These are phyloP conservation scores for Lamproptera curius DNA, from an alignment of 2,888 invertebrate species.

Conservation along the genomic window DNA sequence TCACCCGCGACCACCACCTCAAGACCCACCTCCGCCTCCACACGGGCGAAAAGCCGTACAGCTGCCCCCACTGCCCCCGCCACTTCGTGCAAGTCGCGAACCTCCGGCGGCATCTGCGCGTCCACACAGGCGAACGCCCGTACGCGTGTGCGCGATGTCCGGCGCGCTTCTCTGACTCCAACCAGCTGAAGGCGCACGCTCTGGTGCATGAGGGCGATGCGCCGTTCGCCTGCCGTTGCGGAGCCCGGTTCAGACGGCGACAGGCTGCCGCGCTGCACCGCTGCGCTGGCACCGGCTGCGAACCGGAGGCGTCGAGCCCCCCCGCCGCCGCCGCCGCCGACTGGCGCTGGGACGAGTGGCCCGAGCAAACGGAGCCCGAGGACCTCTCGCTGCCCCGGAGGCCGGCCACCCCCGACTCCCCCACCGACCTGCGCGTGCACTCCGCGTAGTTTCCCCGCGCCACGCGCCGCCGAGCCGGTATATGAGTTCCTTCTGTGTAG, in stretches of 20 bases:
- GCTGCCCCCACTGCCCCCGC: constrained; percentile 93
- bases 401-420: constrained; percentile 70
- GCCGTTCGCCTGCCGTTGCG: constrained; percentile 91
- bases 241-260: constrained; percentile 88
- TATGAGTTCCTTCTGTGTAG: constrained; percentile 86
- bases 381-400: constrained; percentile 86
- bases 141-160: constrained; percentile 92
- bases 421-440: constrained; percentile 72
- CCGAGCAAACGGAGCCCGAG: constrained; percentile 95
- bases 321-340: constrained; percentile 62
- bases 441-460: constrained; percentile 63
- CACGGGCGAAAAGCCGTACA: constrained; percentile 95
- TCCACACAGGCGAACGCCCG: constrained; percentile 94
- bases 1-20: constrained; percentile 94
- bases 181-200: constrained; percentile 93
- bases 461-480: constrained; percentile 78
- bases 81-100: constrained; percentile 97
- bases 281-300: constrained; percentile 77
- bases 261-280: constrained; percentile 93
- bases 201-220: constrained; percentile 94
- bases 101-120: constrained; percentile 90
- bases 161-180: constrained; percentile 93
- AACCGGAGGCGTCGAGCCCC: constrained; percentile 62
- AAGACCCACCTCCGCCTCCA: constrained; percentile 96
- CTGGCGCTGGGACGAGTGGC: constrained; percentile 76